Conservation (phyloP, 2,888 invertebrate genomes). For the Diarsia brunnea region DNA sequence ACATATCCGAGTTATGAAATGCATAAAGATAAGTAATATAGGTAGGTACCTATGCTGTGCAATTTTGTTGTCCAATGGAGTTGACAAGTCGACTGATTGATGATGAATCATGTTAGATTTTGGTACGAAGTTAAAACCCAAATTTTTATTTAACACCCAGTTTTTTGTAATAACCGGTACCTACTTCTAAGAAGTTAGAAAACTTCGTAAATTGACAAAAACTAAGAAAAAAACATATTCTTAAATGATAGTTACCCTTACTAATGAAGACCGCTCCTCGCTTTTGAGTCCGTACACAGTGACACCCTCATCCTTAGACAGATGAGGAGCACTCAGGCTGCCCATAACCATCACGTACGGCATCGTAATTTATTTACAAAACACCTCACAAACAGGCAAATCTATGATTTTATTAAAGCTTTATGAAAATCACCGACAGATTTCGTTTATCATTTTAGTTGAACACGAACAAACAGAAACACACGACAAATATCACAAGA, state of each 20-base stretch:
- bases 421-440: slow-evolving; percentile 72
- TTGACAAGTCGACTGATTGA: neutral
- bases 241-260: slow-evolving; percentile 71
- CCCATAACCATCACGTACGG: slow-evolving; percentile 90
- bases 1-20: slow-evolving; percentile 6
- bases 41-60: no score
- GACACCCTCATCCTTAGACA: slow-evolving; percentile 87
- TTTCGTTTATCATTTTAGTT: slow-evolving; percentile 76
- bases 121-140: neutral
- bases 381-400: slow-evolving; percentile 34
- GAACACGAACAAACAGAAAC: slow-evolving; percentile 37
- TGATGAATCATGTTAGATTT: neutral
- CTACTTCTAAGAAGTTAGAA: neutral
- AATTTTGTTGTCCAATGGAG: slow-evolving; percentile 11
- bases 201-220: neutral
- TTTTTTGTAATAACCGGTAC: neutral
- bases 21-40: slow-evolving; percentile 14
- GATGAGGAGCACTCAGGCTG: slow-evolving; percentile 84
- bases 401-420: slow-evolving; percentile 42
- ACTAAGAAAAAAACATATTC: neutral
- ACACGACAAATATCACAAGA: slow-evolving; percentile 27
- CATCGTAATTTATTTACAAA: slow-evolving; percentile 76
- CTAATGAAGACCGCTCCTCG: slow-evolving; percentile 83
- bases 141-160: neutral
- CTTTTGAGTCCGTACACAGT: slow-evolving; percentile 88